Base-by-base conservation (phyloP, 2,888 invertebrate species). In the Hypena proboscidalis region DNA sequence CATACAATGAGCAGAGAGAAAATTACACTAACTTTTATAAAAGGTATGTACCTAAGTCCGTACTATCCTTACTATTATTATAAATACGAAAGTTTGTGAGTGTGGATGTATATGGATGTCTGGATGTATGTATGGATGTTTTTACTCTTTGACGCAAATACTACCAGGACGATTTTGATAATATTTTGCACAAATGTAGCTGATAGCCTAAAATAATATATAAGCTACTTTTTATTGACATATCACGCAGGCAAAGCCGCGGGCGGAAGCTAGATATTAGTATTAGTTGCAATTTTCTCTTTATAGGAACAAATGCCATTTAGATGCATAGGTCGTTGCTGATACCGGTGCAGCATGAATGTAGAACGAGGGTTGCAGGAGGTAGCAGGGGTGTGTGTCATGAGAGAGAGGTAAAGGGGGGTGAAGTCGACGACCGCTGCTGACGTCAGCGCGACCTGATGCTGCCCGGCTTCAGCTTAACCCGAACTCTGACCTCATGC, bases 381-480 rank as follows among this genome's bases (percentile, higher is more conserved):
- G 61, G 64, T 35, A 31, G 10, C 19, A 32, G 11, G 26, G 33
- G 38, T n/a, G 49, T 22, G 7, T 38, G 9, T 30, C 33, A 44
- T 33, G 23, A 23, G 80, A 77, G 68, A 78, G 69, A 77, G 68
- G 59, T 75, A 67, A 73, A 62, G 70, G 58, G 36, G 68, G 57
- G 68, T 62, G 61, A 64, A 80, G 80, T 83, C 73, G 74, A 69
- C 74, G 86, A 82, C 78, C 85, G 76, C 66, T 61, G 64, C 69
- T 90, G 91, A 91, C 91, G 91, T 91, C 89, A 91, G 74, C 77
- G 80, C 80, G 92, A 92, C 92, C 92, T 92, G 92, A 91, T 91
- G 92, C 90, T 90, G 90, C 87, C 81, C 79, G 78, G 78, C 64
- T 80, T 77, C 82, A 78, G 83, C 79, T 74, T 83, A 83, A 84